Conservation (phyloP, 2,113 vertebrate genomes). For the Pseudolaguvia tuberculata region DNA sequence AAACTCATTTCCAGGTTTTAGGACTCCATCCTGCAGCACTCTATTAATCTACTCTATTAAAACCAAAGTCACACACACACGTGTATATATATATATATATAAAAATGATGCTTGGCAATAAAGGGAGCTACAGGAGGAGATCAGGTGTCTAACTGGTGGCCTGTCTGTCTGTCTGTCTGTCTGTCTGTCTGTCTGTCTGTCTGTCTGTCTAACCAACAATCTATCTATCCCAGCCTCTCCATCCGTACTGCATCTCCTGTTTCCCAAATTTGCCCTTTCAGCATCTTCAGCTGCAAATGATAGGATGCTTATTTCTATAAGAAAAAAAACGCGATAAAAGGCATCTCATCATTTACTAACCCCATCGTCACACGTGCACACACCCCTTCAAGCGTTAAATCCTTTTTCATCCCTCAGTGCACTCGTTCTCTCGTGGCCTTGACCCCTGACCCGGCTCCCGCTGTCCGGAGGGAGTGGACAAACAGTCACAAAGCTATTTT, state of each 20-base stretch:
- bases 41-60: too few relatives aligned
- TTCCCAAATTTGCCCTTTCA: background rate
- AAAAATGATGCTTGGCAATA: too few relatives aligned
- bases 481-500: constrained; percentile 54
- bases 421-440: constrained; percentile 50
- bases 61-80: too few relatives aligned
- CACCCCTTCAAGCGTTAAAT: constrained; percentile 48
- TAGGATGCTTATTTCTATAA: background rate
- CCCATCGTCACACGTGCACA: background rate
- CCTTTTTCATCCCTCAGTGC: constrained; percentile 62
- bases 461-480: constrained; percentile 18
- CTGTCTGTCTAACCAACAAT: background rate
- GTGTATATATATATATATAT: too few relatives aligned
- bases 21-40: too few relatives aligned
- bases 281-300: background rate
- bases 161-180: too few relatives aligned
- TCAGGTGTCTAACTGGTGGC: constrained; percentile 36
- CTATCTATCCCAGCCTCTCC: constrained; percentile 16
- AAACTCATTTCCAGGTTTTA: too few relatives aligned
- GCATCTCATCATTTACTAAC: background rate
- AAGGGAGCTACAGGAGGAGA: constrained; percentile 35
- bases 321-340: background rate
- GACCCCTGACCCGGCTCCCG: constrained; percentile 36
- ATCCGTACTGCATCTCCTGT: background rate
- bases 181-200: constrained; percentile 4